Base-by-base conservation (phyloP, 2,888 invertebrate genomes). In the Siphlonurus alternatus region DNA sequence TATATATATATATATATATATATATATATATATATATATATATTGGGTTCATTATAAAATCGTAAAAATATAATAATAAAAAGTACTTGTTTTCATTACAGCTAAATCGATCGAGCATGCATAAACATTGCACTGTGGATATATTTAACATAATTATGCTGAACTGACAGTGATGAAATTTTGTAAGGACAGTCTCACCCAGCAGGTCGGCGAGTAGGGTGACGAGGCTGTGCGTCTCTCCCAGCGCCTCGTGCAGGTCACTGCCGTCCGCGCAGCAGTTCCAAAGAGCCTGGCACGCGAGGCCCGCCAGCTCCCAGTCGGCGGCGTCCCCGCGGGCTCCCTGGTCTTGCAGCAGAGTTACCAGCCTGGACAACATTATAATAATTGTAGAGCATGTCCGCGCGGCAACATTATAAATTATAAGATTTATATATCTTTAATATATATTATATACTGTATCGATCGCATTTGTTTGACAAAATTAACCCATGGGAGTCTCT, bases 251-350 rank as follows among this genome's bases (percentile, higher is more conserved):
- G 66, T 78, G 76, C 19, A 80, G 72, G 71, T 80, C 77, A 19
- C 72, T 71, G 2, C 76, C 76, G 67, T 83, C 82, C 59, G 81
- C 81, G 65, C 82, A 81, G 70, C 82, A 84, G 75, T 88, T 88
- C 86, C 87, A 87, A 63, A 87, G 74, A 2, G 84, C 84, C 76
- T 87, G 82, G 76, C 91, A 90, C 19, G 88, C 83, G 66, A 90
- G 82, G 64, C 81, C 81, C 5, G 85, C 82, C 65, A 90, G 72
- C 67, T 82, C 78, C 87, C 87, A 88, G 73, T 87, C 86, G 3
- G 18, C 22, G 15, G 18, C 22, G 23, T 82, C 78, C 87, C 87
- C 88, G 73, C 87, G 85, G 3, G 18, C 22, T 5, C 83, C 79
- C 67, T 81, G 79, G 64, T 79, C 79, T 59, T 79, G 77, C 63